Conservation (phyloP, 2,113 vertebrate species). For the Lathamus discolor region DNA sequence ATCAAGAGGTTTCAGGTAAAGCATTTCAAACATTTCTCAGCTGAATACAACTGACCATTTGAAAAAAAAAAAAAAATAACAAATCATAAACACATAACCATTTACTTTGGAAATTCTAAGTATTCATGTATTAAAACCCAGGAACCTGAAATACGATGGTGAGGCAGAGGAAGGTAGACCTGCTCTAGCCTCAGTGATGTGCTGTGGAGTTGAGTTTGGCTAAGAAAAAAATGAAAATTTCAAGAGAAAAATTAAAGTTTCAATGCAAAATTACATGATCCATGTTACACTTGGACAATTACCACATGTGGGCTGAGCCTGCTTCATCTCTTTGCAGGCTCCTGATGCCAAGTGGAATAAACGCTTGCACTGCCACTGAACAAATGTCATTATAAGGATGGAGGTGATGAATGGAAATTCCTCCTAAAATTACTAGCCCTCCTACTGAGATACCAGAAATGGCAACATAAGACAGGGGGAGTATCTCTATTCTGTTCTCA, state of each 20-base stretch:
- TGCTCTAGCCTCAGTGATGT: background rate
- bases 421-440: background rate
- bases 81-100: background rate
- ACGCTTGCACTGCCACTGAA: background rate
- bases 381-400: background rate
- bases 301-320: background rate
- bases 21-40: background rate
- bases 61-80: background rate
- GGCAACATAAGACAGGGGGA: background rate
- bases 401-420: background rate
- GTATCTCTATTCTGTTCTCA: background rate
- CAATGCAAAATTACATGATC: background rate
- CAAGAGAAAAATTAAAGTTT: background rate
- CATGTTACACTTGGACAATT: background rate
- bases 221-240: background rate
- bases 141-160: background rate
- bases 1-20: background rate
- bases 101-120: background rate
- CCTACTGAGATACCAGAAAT: background rate
- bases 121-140: background rate
- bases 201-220: background rate
- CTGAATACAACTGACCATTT: background rate
- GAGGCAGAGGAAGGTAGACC: background rate
- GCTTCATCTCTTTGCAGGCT: background rate
- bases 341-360: background rate